These are phyloP conservation scores for Betta splendens DNA, from an alignment of 2,797 vertebrate genomes.

Conservation along the genomic window DNA sequence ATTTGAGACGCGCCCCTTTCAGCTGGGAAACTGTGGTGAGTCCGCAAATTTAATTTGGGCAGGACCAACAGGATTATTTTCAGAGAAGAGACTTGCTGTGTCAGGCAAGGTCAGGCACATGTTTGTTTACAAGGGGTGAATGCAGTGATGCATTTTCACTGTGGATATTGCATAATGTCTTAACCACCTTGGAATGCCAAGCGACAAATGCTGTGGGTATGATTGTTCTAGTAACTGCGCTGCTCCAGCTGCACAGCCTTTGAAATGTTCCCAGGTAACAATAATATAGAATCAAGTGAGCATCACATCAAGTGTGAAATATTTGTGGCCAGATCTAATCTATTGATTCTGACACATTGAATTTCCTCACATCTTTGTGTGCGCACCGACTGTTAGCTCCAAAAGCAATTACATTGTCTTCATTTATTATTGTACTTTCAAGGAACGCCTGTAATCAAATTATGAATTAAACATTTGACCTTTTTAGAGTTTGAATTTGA, in stretches of 20 bases:
- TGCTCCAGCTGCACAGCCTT: neutral
- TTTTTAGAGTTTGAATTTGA: neutral
- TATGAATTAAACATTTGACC: neutral
- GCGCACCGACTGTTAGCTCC: neutral
- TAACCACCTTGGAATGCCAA: slow-evolving; percentile 12
- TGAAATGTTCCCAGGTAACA: slow-evolving; percentile 1
- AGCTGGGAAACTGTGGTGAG: slow-evolving; percentile 60
- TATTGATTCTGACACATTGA: neutral
- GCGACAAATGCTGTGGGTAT: slow-evolving; percentile 14
- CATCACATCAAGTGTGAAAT: neutral
- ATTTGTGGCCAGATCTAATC: neutral
- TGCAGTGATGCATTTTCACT: slow-evolving; percentile 34
- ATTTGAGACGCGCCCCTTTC: slow-evolving; percentile 54
- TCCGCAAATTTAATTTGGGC: slow-evolving; percentile 67
- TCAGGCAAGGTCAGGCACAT: slow-evolving; percentile 56
- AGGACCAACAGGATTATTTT: slow-evolving; percentile 55
- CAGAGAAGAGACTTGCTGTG: slow-evolving; percentile 47
- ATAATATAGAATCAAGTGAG: neutral
- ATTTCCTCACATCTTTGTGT: neutral
- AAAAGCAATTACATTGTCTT: no score
- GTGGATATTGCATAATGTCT: slow-evolving; percentile 22
- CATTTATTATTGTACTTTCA: no score
- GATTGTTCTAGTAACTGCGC: neutral
- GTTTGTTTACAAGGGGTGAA: slow-evolving; percentile 67
- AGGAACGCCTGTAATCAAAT: no score